Evolutionary conservation across 2,888 invertebrate species (phyloP), one percentile per base, ranked within the genome.

Genomic region (Chrysina gloriosa): DNA sequence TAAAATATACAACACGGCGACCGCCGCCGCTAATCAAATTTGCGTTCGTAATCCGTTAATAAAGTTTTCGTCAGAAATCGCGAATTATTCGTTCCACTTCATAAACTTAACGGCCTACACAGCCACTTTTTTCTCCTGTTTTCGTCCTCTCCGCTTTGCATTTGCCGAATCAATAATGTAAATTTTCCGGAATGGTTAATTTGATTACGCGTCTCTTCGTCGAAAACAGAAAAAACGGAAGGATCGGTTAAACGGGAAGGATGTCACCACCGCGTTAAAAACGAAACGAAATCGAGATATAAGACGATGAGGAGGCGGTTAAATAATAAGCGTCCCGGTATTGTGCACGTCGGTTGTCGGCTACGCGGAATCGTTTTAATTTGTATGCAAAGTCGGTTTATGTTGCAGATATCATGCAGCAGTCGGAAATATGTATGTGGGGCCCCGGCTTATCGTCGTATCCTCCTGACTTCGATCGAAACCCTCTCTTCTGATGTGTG

Each of bases 371-470:
- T 42, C 58, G 58, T 27, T 70, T 72, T 72, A 73, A 73, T 74
- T 75, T 73, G 74, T 72, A 74, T 75, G 74, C 74, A 73, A 73
- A 74, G 74, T 73, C 73, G 52, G 70, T 72, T 73, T 72, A 69
- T 70, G 69, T 72, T 71, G 74, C 73, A 73, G 74, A 75, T 72
- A 74, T 70, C 72, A 70, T 71, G 72, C 72, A 71, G 69, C 71
- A 72, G 54, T 71, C 65, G 69, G 68, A 68, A 68, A 63, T 63
- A 63, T 63, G 52, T 52, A 52, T 52, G 52, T 29, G 16, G 29
- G 52, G 52, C 52, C 16, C 14, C 34, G 54, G 67, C 67, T 61
- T 61, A 67, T 50, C 56, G 63, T 48, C 66, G 29, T n/a, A n/a
- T 27, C 6, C 63, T 34, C 14, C 34, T 31, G 50, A 39, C 65